Base-by-base conservation (phyloP, 2,888 invertebrate genomes). In the Polietes domitor region DNA sequence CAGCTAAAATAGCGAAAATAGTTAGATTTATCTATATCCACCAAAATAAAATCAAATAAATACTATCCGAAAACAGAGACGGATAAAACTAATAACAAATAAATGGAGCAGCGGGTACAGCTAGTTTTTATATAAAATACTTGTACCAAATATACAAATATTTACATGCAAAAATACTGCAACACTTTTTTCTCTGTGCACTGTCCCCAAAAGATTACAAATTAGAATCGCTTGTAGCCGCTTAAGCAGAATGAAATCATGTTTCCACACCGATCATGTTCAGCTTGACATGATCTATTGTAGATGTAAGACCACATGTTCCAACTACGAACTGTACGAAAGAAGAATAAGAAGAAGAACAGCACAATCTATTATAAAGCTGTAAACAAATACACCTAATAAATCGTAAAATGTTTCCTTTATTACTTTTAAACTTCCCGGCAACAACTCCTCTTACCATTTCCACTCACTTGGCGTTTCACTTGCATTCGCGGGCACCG, bases 381-480 rank as follows among this genome's bases (percentile, higher is more conserved):
- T 65, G 65, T 65, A 65, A 65, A 65, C 65, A 63, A 47, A 74
- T 75, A 63, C 37, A 41, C 61, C 58, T 47, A 21, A 77, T 77
- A 78, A 74, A 82, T 75, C 61, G 74, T 75, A 70, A 82, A 74
- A 73, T 77, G 68, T 70, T 82, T 82, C 41, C 76, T 58, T 77
- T 77, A 82, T 77, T 74, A 61, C 63, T 61, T 41, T 37, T 24
- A 41, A 77, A 77, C 68, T 73, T 73, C 71, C 53, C 71, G 15
- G 43, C 24, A 65, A 41, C 17, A 21, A 65, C 65, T 41, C 41
- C 65, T 32, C 65, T 41, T 65, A 17, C 21, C 65, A 65, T 41
- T 65, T 53, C 17, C 70, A 74, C 65, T 80, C 61, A 61, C 19
- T 37, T 7, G 10, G 32, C 47, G 37, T 26, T 19, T 19, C 28